Base-by-base conservation (phyloP, 2,113 vertebrate genomes). In the Eptesicus fuscus region DNA sequence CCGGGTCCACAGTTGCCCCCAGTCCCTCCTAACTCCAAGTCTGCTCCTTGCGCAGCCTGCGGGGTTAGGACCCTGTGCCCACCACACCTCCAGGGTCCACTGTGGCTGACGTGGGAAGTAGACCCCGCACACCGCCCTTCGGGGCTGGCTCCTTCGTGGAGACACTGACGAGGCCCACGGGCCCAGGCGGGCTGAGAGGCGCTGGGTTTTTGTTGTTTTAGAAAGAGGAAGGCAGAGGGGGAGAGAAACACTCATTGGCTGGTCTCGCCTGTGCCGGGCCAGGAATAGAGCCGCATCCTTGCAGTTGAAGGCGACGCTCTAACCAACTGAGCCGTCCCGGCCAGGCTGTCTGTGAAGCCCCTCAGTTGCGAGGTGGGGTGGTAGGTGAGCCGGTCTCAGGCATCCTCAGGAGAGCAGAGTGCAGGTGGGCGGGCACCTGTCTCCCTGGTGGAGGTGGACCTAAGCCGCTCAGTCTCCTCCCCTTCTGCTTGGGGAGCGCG, bases 91-190 rank as follows among this genome's bases (percentile, higher is more conserved):
- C 65, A 2, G 4, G 1, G 25, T 78, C 37, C 18, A 4, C n/a
- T 12, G 40, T 6, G 44, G 40, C 18, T 42, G 18, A 9, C 0
- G 2, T 11, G 63, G 17, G 76, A 42, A 35, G 53, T 2, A 35
- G 42, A 67, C 51, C 44, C 7, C 0, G 8, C 16, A 28, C 56
- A 16, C 53, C 42, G 3, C 47, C 32, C 7, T 4, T 30, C 13
- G 79, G 51, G 28, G 47, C 40, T 35, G 11, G 35, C 71, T 70
- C 17, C 35, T 83, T 32, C 3, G 0, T 1, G 78, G 73, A 37
- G 78, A 40, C n/a, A 3, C 3, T 2, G 6, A 22, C 17, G 5
- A 47, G 35, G 40, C 32, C 28, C 17, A 4, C 0, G 8, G 32
- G 18, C 28, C 67, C 71, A 4, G 42, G 30, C 32, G 0, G 6